Percentiles rank a stretch among this genome's conserved stretches.
Conservation (phyloP, 2,888 invertebrate species). For the Cabera pusaria region DNA sequence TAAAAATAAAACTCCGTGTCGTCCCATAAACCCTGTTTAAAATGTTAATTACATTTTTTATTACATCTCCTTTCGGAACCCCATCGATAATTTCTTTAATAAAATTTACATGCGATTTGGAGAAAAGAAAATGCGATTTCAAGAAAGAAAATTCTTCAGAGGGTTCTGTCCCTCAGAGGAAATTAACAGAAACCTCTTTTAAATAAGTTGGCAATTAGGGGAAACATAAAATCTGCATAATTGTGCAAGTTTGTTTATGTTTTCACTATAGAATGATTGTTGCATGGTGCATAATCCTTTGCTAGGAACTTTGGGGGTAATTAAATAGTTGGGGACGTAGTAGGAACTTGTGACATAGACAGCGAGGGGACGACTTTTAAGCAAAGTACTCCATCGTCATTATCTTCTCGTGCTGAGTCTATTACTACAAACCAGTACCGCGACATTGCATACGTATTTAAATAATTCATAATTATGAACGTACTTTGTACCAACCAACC, state of each 20-base stretch:
- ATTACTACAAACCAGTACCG: no score
- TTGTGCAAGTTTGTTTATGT: constrained; percentile 79
- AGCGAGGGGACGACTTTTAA: no score
- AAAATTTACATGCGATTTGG: constrained; percentile 73
- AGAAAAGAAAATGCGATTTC: constrained; percentile 58
- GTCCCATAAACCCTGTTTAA: constrained; percentile 22
- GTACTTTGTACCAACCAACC: no score
- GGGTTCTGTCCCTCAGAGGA: constrained; percentile 49
- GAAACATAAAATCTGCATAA: constrained; percentile 81
- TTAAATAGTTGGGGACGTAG: constrained; percentile 6
- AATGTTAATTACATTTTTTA: constrained; percentile 55
- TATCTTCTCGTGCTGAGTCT: no score
- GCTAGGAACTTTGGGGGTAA: constrained; percentile 6
- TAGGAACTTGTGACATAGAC: no score
- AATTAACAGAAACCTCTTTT: constrained; percentile 77
- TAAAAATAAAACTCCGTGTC: constrained; percentile 9
- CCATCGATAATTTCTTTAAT: constrained; percentile 65
- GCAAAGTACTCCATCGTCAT: no score
- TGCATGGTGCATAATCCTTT: constrained; percentile 34
- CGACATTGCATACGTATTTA: no score
- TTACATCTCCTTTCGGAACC: constrained; percentile 43
- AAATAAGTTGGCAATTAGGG: constrained; percentile 82
- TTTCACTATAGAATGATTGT: constrained; percentile 66
- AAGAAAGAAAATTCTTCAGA: constrained; percentile 49
- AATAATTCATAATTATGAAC: no score